These are phyloP conservation scores for Oryzias javanicus DNA, from an alignment of 2,113 vertebrate species.

Conservation along the genomic window DNA sequence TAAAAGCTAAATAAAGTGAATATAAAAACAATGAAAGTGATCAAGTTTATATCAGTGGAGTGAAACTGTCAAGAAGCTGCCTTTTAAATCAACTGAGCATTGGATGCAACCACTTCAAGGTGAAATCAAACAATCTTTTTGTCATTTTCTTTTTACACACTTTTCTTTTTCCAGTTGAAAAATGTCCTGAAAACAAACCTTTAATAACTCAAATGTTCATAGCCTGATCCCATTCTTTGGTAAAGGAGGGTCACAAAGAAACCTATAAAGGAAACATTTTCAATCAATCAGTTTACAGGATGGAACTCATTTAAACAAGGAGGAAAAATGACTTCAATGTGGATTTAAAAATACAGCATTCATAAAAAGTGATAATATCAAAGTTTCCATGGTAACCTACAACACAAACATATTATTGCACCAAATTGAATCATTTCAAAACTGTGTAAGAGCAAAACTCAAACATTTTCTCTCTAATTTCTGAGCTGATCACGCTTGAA, in stretches of 20 bases:
- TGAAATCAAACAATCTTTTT: slow-evolving; percentile 14
- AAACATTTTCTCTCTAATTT: no score
- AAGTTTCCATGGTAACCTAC: slow-evolving; percentile 49
- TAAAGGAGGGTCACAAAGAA: slow-evolving; percentile 52
- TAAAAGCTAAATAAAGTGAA: slow-evolving; percentile 27
- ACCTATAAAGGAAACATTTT: slow-evolving; percentile 20
- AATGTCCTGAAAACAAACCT: background rate
- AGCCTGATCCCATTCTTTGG: slow-evolving; percentile 68
- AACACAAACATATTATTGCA: slow-evolving; percentile 63
- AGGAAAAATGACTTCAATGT: slow-evolving; percentile 38
- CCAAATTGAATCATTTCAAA: slow-evolving; percentile 30
- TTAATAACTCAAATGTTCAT: slow-evolving; percentile 15
- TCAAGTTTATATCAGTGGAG: slow-evolving; percentile 5
- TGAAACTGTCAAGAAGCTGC: slow-evolving; percentile 30
- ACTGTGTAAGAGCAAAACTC: background rate
- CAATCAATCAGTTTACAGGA: slow-evolving; percentile 16
- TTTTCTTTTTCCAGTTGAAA: background rate
- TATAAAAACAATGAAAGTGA: slow-evolving; percentile 24
- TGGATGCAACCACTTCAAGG: slow-evolving; percentile 4
- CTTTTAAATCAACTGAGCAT: slow-evolving; percentile 1
- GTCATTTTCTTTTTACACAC: no score
- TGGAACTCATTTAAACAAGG: slow-evolving; percentile 25
- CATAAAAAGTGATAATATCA: slow-evolving; percentile 59
- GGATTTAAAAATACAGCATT: slow-evolving; percentile 58
- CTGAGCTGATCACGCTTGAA: no score